Conservation (phyloP, 2,888 invertebrate genomes). For the Lacanobia oleracea region DNA sequence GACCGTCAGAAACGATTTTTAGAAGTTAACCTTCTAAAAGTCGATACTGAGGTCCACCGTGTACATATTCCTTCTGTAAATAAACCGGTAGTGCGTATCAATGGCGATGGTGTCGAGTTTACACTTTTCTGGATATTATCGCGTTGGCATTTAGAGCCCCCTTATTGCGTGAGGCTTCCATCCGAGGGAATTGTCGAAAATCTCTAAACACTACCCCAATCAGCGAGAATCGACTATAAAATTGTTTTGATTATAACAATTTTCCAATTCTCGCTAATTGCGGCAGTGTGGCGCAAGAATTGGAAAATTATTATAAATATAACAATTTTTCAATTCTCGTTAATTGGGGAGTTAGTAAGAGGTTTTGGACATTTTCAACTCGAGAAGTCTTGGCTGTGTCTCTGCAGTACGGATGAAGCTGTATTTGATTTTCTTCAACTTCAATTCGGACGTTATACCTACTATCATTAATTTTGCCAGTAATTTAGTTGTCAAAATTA, state of each 20-base stretch:
- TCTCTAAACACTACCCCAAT: no score
- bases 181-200: slow-evolving; percentile 10
- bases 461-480: slow-evolving; percentile 14
- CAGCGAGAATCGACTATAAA: no score
- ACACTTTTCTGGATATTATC: slow-evolving; percentile 35
- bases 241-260: not conserved
- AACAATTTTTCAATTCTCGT: not conserved
- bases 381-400: slow-evolving; percentile 34
- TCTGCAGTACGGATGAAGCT: slow-evolving; percentile 27
- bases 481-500: slow-evolving; percentile 24
- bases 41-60: not conserved
- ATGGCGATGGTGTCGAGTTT: slow-evolving; percentile 29
- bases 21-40: not conserved
- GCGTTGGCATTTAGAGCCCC: slow-evolving; percentile 28
- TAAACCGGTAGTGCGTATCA: slow-evolving; percentile 21
- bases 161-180: not conserved
- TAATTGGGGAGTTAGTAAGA: not conserved
- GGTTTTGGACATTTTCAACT: slow-evolving; percentile 12
- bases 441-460: slow-evolving; percentile 16
- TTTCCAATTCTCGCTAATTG: not conserved
- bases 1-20: not conserved
- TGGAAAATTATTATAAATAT: not conserved
- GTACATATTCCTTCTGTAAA: slow-evolving; percentile 38
- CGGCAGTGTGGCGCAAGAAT: no score
- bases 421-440: slow-evolving; percentile 41